Evolutionary conservation across 2,113 vertebrate species (phyloP).

Genomic region (Labrus mixtus): DNA sequence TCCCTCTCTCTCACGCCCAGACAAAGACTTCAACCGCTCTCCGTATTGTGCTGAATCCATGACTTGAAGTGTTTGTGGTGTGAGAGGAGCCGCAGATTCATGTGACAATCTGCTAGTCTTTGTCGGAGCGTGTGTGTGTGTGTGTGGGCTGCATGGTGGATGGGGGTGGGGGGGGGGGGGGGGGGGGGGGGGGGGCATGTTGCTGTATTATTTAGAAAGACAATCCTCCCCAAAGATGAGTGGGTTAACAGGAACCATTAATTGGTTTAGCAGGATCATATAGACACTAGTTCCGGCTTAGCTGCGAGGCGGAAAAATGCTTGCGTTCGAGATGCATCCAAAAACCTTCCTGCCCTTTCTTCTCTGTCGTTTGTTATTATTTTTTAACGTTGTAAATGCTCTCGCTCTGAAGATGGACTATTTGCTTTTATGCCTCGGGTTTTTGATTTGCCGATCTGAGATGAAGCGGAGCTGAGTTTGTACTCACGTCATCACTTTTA

Average conservation of each 20-base stretch:
- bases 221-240: slow-evolving; percentile 79
- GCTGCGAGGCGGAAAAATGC: slow-evolving; percentile 69
- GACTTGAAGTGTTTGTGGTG: slow-evolving; percentile 64
- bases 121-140: slow-evolving; percentile 59
- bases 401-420: slow-evolving; percentile 66
- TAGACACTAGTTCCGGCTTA: slow-evolving; percentile 75
- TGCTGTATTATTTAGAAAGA: slow-evolving; percentile 81
- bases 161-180: slow-evolving; percentile 67
- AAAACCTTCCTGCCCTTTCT: slow-evolving; percentile 55
- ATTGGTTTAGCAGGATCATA: slow-evolving; percentile 83
- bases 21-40: slow-evolving; percentile 72
- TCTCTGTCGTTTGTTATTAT: slow-evolving; percentile 36
- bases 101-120: slow-evolving; percentile 71
- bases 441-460: slow-evolving; percentile 79
- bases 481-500: slow-evolving; percentile 84
- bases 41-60: slow-evolving; percentile 65
- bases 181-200: too few species aligned
- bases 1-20: slow-evolving; percentile 39
- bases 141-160: slow-evolving; percentile 72
- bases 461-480: slow-evolving; percentile 78
- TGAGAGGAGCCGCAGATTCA: slow-evolving; percentile 68
- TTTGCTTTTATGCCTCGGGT: slow-evolving; percentile 77
- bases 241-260: slow-evolving; percentile 83
- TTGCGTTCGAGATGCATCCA: slow-evolving; percentile 66
- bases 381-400: slow-evolving; percentile 54